Conservation (phyloP, 2,888 invertebrate genomes). For the Drosophila seclusa region DNA sequence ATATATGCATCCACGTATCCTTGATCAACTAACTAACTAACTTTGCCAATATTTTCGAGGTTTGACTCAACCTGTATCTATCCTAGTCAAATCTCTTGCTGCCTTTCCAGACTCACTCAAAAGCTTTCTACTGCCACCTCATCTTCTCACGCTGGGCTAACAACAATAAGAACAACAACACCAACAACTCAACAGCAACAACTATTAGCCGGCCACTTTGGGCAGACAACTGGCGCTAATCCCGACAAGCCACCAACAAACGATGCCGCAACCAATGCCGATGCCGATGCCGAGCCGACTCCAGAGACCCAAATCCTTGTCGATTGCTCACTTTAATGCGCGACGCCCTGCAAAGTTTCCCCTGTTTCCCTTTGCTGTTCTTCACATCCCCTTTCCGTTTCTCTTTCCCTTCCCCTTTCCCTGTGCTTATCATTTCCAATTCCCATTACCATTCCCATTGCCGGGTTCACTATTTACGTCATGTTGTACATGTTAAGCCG, state of each 20-base stretch:
- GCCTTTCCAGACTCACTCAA: not conserved
- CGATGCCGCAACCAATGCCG: conserved; percentile 10
- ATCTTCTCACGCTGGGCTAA: conserved; percentile 64
- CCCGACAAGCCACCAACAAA: conserved; percentile 54
- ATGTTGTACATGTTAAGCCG: conserved; percentile 83
- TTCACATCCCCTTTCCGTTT: conserved; percentile 3
- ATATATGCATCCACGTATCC: not conserved
- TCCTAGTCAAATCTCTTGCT: not conserved
- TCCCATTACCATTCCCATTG: conserved; percentile 7
- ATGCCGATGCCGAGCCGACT: conserved; percentile 13
- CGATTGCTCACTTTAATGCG: conserved; percentile 79
- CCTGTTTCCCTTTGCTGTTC: conserved; percentile 10
- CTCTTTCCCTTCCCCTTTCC: not conserved
- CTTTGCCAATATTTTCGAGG: not conserved
- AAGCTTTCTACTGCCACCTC: conserved; percentile 4
- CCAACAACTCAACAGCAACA: conserved; percentile 28
- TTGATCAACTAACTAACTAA: not conserved
- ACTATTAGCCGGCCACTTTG: conserved; percentile 74
- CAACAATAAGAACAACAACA: conserved; percentile 17
- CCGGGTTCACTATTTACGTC: conserved; percentile 70
- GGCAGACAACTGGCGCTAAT: conserved; percentile 69
- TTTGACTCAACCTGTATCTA: not conserved
- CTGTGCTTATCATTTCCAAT: not conserved
- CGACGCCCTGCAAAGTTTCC: conserved; percentile 44
- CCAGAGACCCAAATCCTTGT: conserved; percentile 66